Base-by-base conservation (phyloP, 2,113 vertebrate genomes). In the Craseonycteris thonglongyai region DNA sequence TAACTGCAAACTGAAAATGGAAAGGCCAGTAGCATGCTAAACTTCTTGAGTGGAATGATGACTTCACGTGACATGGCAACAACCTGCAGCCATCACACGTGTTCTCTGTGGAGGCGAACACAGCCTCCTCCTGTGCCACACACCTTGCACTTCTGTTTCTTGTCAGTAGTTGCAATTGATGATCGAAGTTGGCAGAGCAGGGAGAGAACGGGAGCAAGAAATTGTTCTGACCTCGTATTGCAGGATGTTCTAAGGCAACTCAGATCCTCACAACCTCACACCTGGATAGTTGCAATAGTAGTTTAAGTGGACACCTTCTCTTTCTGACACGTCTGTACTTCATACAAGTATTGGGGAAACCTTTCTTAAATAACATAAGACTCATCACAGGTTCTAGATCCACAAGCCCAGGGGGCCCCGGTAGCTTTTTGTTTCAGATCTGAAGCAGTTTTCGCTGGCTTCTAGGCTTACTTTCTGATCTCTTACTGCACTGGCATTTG, bases 41-140 rank as follows among this genome's bases (percentile, higher is more conserved):
- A 13, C 38, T n/a, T 71, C 84, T 45, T 38, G 16, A 30, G 10
- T 2, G 16, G 13, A 56, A 45, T 33, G 38, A 1, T 19, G 35
- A 6, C 18, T 21, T 45, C 59, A 8, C 0, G 13, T 6, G 45
- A 42, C 33, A 0, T 28, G 51, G 40, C n/a, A 22, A 0, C 38
- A 30, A 14, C 1, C 1, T 18, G 33, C 24, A 24, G 21, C 21
- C 24, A 5, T 4, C 40, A 12, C 72, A 56, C 51, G 0, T 66
- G 24, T 21, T 38, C 74, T 56, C 30, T 33, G n/a, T 59, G 40
- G 66, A 8, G 10, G 4, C 15, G 58, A 14, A 1, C 13, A 26
- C 19, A 0, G 7, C 9, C 30, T 7, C 24, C 19, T 19, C 8
- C 10, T 3, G 24, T 35, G 38, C 45, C 5, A 0, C 8, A 7